Evolutionary conservation across 1,140 invertebrate species (phyloP), one percentile per base, ranked within the genome.

Genomic region (Euwallacea similis): DNA sequence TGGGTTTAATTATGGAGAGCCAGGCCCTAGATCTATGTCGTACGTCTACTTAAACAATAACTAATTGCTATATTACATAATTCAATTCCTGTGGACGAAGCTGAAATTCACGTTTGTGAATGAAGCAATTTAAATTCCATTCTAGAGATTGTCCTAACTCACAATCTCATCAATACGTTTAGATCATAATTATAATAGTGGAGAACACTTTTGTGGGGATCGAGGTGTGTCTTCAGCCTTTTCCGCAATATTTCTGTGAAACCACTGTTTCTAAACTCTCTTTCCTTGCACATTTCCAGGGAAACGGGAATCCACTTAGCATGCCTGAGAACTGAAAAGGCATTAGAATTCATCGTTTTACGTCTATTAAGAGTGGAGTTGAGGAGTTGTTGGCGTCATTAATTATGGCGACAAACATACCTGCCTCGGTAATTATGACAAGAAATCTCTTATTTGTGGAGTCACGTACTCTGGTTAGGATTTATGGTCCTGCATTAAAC

Each of bases 1-100:
- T 47, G 46, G 63, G 44, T 65, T 65, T 65, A 65, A 54, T 65
- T 33, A 63, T 63, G 11, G 61, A 63, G 61, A 42, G 61, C 42
- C 61, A 50, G 46, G 9, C 46, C 46, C 9, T 10, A 50, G 9
- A 10, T 50, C 46, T 11, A 50, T 50, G 46, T 50, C 46, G 9
- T 50, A 50, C 46, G 46, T 50, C 46, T 50, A 50, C 46, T 50
- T 50, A 13, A 50, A 13, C 46, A 50, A 50, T 50, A 50, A 50
- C 46, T 50, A 50, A 50, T 50, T 50, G 46, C 46, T 50, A 13
- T 50, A 50, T 50, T 50, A 50, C 46, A 50, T 50, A 50, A 50
- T 50, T 50, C 46, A 50, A 50, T 50, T 50, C 13, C 46, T 50
- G 46, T 50, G 9, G 9, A 13, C 46, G 46, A 13, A 13, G 9